These are phyloP conservation scores for Cerastis leucographa DNA, from an alignment of 2,888 invertebrate genomes.

Conservation along the genomic window DNA sequence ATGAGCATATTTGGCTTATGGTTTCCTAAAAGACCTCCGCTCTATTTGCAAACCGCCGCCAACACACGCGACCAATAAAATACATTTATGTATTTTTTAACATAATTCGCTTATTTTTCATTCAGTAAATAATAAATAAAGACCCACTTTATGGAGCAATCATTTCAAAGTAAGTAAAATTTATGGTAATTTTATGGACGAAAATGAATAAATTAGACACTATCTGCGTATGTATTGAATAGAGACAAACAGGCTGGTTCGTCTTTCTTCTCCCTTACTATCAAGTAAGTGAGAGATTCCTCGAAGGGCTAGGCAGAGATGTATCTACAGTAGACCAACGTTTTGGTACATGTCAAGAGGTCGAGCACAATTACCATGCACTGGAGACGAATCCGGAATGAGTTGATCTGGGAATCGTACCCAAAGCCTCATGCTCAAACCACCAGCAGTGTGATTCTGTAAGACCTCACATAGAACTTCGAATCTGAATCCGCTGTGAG, in stretches of 20 bases:
- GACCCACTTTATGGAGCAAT: slow-evolving; percentile 34
- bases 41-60: not conserved
- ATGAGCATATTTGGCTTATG: not conserved
- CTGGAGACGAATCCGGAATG: not conserved
- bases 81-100: not conserved
- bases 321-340: not conserved
- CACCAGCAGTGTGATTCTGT: no score
- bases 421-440: not conserved
- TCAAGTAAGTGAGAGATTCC: not conserved
- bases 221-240: slow-evolving; percentile 9
- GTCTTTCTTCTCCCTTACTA: not conserved
- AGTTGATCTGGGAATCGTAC: not conserved
- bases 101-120: slow-evolving; percentile 7
- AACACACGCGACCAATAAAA: slow-evolving; percentile 11
- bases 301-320: not conserved
- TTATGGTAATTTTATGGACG: slow-evolving; percentile 39
- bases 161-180: slow-evolving; percentile 31
- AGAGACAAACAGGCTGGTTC: slow-evolving; percentile 17
- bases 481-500: no score
- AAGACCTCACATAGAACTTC: no score
- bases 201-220: slow-evolving; percentile 15
- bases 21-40: not conserved
- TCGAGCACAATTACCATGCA: not conserved
- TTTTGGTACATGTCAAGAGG: not conserved
- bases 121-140: slow-evolving; percentile 37